Evolutionary conservation across 2,113 vertebrate species (phyloP).

Genomic region (Tragelaphus buxtoni): DNA sequence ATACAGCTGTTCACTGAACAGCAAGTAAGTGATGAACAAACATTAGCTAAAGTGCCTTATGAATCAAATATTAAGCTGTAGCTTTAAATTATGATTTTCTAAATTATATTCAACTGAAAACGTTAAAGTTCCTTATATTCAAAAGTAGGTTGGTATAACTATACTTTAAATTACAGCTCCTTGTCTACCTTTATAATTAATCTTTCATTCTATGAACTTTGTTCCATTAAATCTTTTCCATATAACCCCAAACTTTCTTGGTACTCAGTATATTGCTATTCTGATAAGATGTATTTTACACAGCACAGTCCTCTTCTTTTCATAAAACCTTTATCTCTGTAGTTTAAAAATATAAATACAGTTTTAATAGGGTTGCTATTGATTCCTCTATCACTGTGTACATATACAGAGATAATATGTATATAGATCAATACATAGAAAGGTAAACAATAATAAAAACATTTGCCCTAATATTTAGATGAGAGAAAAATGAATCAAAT

Average conservation of each 20-base stretch:
- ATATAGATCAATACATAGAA: not conserved
- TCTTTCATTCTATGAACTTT: not conserved
- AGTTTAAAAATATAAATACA: not conserved
- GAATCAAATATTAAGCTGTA: fast-evolving
- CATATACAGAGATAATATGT: not conserved
- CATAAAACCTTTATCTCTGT: not conserved
- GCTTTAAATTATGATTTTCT: not conserved
- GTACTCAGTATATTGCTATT: not conserved
- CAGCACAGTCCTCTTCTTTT: not conserved
- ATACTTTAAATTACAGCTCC: not conserved
- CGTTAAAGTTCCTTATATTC: not conserved
- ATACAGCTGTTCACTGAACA: not conserved
- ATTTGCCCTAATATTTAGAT: not conserved
- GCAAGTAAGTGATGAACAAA: slow-evolving; percentile 31
- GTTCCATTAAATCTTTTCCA: not conserved
- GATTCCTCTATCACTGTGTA: not conserved
- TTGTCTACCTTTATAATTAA: not conserved
- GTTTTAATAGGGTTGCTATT: not conserved
- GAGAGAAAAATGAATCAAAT: not conserved
- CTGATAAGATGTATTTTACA: not conserved
- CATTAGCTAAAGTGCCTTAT: not conserved
- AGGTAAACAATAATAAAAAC: not conserved
- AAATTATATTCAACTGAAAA: not conserved
- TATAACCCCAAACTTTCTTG: not conserved
- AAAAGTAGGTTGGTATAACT: not conserved